Percentiles rank a stretch among this genome's conserved stretches.
Evolutionary conservation across 64 coral and sea anemone species (phyloP).

Genomic region (Anthopleura sola): DNA sequence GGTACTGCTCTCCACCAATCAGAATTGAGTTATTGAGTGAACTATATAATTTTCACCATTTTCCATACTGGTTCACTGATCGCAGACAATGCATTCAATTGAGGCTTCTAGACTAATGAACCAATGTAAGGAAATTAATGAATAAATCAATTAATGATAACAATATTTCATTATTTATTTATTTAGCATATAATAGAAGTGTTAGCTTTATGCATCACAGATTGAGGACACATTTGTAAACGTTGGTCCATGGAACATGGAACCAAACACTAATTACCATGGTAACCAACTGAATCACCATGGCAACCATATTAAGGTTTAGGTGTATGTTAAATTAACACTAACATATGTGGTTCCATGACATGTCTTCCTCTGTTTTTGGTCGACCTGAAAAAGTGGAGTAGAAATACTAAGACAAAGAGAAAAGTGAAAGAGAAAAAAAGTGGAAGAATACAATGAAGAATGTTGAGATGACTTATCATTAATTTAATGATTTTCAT

Average conservation of each 20-base stretch:
- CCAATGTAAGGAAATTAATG: too few relatives aligned
- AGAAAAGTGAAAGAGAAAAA: neutral
- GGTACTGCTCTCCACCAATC: too few relatives aligned
- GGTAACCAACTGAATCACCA: neutral
- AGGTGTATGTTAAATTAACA: neutral
- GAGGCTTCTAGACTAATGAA: too few relatives aligned
- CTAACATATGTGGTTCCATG: slow-evolving; percentile 16
- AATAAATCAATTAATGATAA: too few relatives aligned
- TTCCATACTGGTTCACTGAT: too few relatives aligned
- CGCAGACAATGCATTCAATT: too few relatives aligned
- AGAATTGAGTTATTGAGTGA: too few relatives aligned
- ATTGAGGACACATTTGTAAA: neutral
- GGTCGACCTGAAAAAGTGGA: slow-evolving; percentile 12
- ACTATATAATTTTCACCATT: too few relatives aligned
- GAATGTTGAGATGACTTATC: neutral
- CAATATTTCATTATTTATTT: too few relatives aligned
- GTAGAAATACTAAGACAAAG: neutral
- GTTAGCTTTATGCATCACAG: neutral
- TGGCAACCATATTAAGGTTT: neutral
- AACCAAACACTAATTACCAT: neutral
- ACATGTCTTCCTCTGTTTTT: slow-evolving; percentile 15
- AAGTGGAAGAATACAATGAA: neutral
- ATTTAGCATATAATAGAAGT: neutral
- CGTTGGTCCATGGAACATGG: neutral
- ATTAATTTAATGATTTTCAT: neutral